A percentile compares a stretch with the other conserved stretches of the same genome.
These are phyloP conservation scores for Phthorimaea operculella DNA, from an alignment of 1,140 invertebrate species.

Conservation along the genomic window DNA sequence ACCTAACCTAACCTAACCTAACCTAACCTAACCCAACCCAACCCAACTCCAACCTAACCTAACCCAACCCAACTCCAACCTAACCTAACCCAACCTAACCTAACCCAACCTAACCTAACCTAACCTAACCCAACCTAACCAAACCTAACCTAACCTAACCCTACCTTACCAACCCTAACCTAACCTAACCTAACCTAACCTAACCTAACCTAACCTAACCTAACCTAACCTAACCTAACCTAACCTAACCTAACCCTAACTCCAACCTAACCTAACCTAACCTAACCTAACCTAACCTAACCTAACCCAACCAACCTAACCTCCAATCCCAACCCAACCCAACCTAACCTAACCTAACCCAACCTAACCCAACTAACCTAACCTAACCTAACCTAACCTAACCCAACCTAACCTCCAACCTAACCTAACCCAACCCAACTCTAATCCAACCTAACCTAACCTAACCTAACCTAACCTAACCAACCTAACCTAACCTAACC, in stretches of 20 bases:
- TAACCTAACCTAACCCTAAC: constrained; percentile 27
- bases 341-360: constrained; percentile 38
- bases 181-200: too few species aligned
- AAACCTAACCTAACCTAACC: constrained; percentile 27
- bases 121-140: constrained; percentile 30
- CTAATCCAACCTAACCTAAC: constrained; percentile 24
- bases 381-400: constrained; percentile 16
- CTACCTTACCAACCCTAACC: too few species aligned
- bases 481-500: constrained; percentile 27
- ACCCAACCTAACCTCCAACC: too few species aligned
- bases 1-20: constrained; percentile 38
- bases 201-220: constrained; percentile 12
- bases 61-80: constrained; percentile 30
- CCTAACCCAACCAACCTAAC: constrained; percentile 22
- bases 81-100: constrained; percentile 34
- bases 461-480: constrained; percentile 29
- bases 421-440: constrained; percentile 26
- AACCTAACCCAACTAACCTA: constrained; percentile 13
- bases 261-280: constrained; percentile 30
- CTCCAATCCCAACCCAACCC: too few species aligned
- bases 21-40: constrained; percentile 27
- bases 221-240: constrained; percentile 23
- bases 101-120: constrained; percentile 28
- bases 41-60: constrained; percentile 32
- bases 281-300: constrained; percentile 31